phyloP scores from a whole-genome alignment of 92 coral and sea anemone species.

The Epizoanthus rinbou region DNA sequence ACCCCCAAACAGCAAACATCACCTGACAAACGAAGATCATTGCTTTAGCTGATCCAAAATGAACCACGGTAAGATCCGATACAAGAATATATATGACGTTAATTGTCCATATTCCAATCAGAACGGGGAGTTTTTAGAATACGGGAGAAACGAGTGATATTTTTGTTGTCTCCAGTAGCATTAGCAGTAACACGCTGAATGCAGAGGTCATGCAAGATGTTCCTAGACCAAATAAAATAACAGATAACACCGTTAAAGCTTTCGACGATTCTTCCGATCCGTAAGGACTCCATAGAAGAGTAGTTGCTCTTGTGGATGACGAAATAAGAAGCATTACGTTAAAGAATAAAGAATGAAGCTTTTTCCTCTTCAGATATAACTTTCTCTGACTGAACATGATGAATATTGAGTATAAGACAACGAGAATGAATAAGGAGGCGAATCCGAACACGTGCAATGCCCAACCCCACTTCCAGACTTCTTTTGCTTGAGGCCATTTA shows the following conservation, averaged over 20 bases:
- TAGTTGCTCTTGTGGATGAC: constrained; percentile 38
- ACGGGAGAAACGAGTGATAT: constrained; percentile 48
- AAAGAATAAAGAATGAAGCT: constrained; percentile 47
- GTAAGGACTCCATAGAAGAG: constrained; percentile 65
- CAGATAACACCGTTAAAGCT: constrained; percentile 28
- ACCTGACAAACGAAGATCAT: constrained; percentile 69
- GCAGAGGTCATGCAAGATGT: constrained; percentile 69
- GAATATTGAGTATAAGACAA: constrained; percentile 34
- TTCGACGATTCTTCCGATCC: constrained; percentile 42
- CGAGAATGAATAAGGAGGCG: constrained; percentile 42
- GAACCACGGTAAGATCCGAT: constrained; percentile 58
- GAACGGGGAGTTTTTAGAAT: constrained; percentile 52
- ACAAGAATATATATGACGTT: constrained; percentile 54
- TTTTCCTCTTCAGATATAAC: constrained; percentile 22
- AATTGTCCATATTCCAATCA: constrained; percentile 42
- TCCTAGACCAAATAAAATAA: constrained; percentile 57
- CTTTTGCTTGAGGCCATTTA: constrained; percentile 55
- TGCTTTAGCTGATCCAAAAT: constrained; percentile 41
- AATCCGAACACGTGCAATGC: constrained; percentile 54
- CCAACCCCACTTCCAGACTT: constrained; percentile 57
- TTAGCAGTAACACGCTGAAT: constrained; percentile 59
- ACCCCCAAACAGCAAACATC: constrained; percentile 73
- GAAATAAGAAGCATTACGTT: constrained; percentile 54
- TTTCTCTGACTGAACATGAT: constrained; percentile 28
- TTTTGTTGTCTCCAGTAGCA: constrained; percentile 64